Percentiles rank a stretch among this genome's conserved stretches.
These are phyloP conservation scores for Zapornia atra DNA, from an alignment of 2,113 vertebrate species.

Conservation along the genomic window DNA sequence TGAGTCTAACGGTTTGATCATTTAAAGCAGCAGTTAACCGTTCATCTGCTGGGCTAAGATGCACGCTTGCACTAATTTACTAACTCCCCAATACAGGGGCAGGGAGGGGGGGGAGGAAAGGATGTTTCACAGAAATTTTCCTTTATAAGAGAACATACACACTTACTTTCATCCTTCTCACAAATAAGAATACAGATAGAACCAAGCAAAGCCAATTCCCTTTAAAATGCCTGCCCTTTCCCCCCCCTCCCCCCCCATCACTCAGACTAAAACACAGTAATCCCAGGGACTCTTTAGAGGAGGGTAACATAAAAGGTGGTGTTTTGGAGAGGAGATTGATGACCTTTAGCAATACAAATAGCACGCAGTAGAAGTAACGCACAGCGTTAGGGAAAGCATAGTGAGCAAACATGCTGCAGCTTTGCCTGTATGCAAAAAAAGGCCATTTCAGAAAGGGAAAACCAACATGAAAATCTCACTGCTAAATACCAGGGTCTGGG, in stretches of 20 bases:
- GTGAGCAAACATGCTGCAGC: fast-evolving
- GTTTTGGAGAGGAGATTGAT: not conserved
- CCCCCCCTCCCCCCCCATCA: too few species aligned
- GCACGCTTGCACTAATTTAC: not conserved
- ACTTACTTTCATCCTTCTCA: not conserved
- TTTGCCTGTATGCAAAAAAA: not conserved
- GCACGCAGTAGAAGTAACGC: not conserved
- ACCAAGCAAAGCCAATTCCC: not conserved
- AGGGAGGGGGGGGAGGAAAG: fast-evolving
- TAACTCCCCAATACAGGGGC: not conserved
- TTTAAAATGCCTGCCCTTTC: not conserved
- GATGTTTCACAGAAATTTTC: not conserved
- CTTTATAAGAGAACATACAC: not conserved
- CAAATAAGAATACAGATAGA: not conserved
- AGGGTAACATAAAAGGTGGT: not conserved
- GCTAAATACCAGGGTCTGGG: fast-evolving
- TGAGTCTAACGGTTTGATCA: not conserved
- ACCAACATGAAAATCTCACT: not conserved
- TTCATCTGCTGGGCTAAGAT: not conserved
- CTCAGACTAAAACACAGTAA: not conserved
- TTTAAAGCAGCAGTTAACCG: not conserved
- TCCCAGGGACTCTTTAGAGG: not conserved
- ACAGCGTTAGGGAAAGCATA: fast-evolving
- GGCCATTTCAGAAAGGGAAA: too few species aligned
- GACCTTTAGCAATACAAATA: not conserved